phyloP scores from a whole-genome alignment of 1,140 invertebrate genomes.

The Campoletis sonorensis region DNA sequence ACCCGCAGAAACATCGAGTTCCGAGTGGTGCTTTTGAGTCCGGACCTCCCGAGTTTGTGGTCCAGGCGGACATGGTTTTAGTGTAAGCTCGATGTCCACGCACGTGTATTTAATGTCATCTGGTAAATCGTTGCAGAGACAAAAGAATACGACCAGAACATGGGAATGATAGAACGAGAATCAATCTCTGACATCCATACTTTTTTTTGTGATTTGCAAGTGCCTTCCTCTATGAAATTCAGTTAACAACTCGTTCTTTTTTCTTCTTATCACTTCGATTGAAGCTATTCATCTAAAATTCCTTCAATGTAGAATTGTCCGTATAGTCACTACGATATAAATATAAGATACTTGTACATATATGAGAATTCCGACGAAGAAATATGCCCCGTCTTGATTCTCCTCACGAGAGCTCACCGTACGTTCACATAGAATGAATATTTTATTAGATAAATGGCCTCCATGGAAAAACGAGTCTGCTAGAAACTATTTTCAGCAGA shows the following conservation, averaged over 20 bases:
- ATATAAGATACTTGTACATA: not conserved
- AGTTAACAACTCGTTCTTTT: not conserved
- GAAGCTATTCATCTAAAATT: not conserved
- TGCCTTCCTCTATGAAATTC: not conserved
- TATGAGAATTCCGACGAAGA: not conserved
- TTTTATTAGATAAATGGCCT: conserved; percentile 64
- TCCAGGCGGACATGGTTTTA: not conserved
- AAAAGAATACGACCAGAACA: too few species aligned
- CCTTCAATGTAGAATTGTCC: not conserved
- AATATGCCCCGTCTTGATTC: conserved; percentile 16
- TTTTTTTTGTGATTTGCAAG: too few species aligned
- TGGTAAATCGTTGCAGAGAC: too few species aligned
- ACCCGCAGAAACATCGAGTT: conserved; percentile 1
- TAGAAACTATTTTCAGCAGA: conserved; percentile 55
- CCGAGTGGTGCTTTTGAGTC: not conserved
- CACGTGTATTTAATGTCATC: not conserved
- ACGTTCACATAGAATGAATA: conserved; percentile 62
- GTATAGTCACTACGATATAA: not conserved
- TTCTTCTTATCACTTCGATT: not conserved
- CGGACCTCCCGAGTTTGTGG: not conserved
- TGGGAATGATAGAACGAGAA: not conserved
- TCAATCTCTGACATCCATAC: too few species aligned
- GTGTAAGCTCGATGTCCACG: not conserved
- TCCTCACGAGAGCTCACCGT: conserved; percentile 44
- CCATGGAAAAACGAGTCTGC: conserved; percentile 55